phyloP scores from a whole-genome alignment of 2,888 invertebrate genomes.

The Aethes cnicana region DNA sequence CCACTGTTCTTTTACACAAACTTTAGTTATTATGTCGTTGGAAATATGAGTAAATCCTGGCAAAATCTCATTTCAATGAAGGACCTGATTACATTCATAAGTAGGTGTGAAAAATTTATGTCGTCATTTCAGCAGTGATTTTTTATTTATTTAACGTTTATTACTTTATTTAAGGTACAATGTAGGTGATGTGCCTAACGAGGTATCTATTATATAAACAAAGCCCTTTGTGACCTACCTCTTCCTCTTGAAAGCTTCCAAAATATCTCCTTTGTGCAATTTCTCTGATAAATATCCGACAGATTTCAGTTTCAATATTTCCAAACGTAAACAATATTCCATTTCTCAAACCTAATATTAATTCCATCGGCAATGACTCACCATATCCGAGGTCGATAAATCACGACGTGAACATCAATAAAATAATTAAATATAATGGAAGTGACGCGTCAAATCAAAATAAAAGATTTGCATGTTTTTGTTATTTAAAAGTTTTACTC shows the following conservation, averaged over 20 bases:
- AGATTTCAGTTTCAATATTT: slow-evolving; percentile 45
- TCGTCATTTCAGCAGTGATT: too few relatives aligned
- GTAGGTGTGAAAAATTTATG: too few relatives aligned
- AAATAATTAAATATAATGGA: slow-evolving; percentile 26
- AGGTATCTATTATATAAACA: too few relatives aligned
- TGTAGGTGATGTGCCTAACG: too few relatives aligned
- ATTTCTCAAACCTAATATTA: slow-evolving; percentile 51
- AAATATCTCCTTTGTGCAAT: slow-evolving; percentile 28
- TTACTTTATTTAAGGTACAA: too few relatives aligned
- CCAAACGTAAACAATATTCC: slow-evolving; percentile 42
- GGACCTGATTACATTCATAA: too few relatives aligned
- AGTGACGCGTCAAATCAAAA: slow-evolving; percentile 18
- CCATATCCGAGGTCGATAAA: slow-evolving; percentile 50
- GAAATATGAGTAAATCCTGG: too few relatives aligned
- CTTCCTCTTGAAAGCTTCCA: slow-evolving; percentile 18
- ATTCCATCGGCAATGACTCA: slow-evolving; percentile 53
- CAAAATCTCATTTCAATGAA: too few relatives aligned
- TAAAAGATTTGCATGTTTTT: slow-evolving; percentile 16
- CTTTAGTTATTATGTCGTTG: too few relatives aligned
- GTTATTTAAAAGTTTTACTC: not conserved
- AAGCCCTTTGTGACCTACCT: too few relatives aligned
- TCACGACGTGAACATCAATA: slow-evolving; percentile 24
- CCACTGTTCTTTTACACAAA: too few relatives aligned
- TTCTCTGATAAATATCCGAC: slow-evolving; percentile 25
- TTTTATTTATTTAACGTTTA: too few relatives aligned